Percentiles rank a stretch among this genome's conserved stretches.
Evolutionary conservation across 2,113 vertebrate genomes (phyloP).

Genomic region (Pangasianodon gigas): DNA sequence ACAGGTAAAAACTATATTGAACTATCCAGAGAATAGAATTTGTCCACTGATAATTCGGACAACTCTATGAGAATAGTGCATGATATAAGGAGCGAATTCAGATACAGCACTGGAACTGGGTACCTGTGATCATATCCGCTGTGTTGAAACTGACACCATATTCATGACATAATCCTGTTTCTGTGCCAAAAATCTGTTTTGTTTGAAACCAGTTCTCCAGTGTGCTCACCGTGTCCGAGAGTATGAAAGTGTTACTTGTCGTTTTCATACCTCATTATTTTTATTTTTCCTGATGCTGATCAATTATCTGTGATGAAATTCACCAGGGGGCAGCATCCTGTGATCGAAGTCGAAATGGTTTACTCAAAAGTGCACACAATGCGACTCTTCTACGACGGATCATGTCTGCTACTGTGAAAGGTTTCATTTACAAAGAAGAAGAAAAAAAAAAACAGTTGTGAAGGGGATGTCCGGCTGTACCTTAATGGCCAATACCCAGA

Average conservation of each 20-base stretch:
- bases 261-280: neutral
- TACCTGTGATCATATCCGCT: neutral
- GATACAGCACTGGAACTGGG: neutral
- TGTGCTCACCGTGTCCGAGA: neutral
- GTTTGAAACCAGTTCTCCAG: neutral
- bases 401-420: neutral
- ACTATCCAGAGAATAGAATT: neutral
- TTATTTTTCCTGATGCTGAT: neutral
- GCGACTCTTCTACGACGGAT: neutral
- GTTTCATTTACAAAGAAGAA: neutral
- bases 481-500: neutral
- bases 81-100: neutral
- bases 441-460: neutral
- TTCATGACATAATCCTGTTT: neutral
- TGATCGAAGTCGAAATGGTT: constrained; percentile 26
- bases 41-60: neutral
- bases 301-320: neutral
- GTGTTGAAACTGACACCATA: neutral
- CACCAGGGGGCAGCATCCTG: constrained; percentile 72
- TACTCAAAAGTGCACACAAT: neutral
- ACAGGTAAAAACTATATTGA: neutral
- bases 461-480: neutral
- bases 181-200: neutral
- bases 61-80: neutral
- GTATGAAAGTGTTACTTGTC: neutral